Evolutionary conservation across 2,888 invertebrate genomes (phyloP), one percentile per base, ranked within the genome.

Genomic region (Vesta saturnalis): DNA sequence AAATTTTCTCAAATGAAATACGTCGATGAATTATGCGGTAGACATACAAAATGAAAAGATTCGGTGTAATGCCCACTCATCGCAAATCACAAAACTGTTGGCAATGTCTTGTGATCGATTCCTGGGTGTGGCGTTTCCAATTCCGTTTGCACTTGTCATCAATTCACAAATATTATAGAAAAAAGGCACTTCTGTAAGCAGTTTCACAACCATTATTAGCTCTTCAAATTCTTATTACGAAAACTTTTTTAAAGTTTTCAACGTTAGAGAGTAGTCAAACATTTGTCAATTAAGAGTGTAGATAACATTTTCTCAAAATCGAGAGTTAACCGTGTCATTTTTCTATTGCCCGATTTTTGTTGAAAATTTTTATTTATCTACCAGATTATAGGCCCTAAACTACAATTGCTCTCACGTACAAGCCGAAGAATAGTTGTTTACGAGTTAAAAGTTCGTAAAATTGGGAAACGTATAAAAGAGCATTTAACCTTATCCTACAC

Each of bases 91-190:
- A 75, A 75, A 75, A 71, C 70, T 68, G 66, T 71, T 69, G 68
- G 72, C 69, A 63, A 61, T 56, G 65, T 70, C 65, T 66, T 72
- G 71, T 74, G 75, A 76, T 76, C 75, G 76, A 76, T 76, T 70
- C 69, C 68, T 67, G 74, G 75, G 76, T 70, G 76, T 76, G 76
- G 76, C 74, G 72, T 72, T 69, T 64, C 69, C 64, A 74, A 73
- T 72, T 67, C 67, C 43, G 54, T 67, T 62, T 69, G 69, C 69
- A 75, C 70, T 71, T 74, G 74, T 74, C 72, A 73, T 74, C 73
- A 73, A 74, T 73, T 73, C 72, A 70, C 65, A 72, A 69, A 49
- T 49, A 49, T 49, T 49, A 15, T 14, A 18, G 47, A 49, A 18
- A 49, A 39, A n/a, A n/a, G n/a, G 12, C 3, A n/a, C 39, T 39